Conservation (phyloP, 2,113 vertebrate genomes). For the Ploceus nigricollis region DNA sequence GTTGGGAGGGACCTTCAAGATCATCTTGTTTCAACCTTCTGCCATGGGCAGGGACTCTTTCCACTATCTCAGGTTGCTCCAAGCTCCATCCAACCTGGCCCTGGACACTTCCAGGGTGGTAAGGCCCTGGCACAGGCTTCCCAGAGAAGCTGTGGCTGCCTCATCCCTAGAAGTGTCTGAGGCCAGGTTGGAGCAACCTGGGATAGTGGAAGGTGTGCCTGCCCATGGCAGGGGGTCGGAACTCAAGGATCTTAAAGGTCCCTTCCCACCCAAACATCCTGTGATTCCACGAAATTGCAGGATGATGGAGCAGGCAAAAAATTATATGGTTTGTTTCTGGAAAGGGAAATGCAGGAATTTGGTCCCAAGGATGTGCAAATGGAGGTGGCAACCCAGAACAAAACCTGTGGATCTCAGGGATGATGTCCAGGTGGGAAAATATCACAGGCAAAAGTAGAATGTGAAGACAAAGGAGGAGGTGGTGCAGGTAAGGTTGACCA, state of each 20-base stretch:
- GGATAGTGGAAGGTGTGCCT: background rate
- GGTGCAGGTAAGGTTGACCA: background rate
- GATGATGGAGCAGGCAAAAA: background rate
- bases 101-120: background rate
- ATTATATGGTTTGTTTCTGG: background rate
- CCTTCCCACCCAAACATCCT: background rate
- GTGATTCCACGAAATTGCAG: background rate
- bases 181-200: background rate
- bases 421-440: background rate
- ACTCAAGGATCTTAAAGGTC: background rate
- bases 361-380: background rate
- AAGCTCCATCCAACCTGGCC: background rate
- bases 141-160: background rate
- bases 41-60: accelerated
- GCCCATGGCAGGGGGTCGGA: background rate
- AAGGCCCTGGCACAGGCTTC: background rate
- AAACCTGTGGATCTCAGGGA: background rate
- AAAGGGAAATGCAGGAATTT: background rate
- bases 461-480: background rate
- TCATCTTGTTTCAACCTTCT: background rate
- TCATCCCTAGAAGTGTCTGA: background rate
- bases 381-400: background rate
- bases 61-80: background rate
- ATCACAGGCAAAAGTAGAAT: background rate
- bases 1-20: background rate